Percentiles rank a stretch among this genome's conserved stretches.
phyloP scores from a whole-genome alignment of 2,888 invertebrate species.

The Drosophila paramelanica region DNA sequence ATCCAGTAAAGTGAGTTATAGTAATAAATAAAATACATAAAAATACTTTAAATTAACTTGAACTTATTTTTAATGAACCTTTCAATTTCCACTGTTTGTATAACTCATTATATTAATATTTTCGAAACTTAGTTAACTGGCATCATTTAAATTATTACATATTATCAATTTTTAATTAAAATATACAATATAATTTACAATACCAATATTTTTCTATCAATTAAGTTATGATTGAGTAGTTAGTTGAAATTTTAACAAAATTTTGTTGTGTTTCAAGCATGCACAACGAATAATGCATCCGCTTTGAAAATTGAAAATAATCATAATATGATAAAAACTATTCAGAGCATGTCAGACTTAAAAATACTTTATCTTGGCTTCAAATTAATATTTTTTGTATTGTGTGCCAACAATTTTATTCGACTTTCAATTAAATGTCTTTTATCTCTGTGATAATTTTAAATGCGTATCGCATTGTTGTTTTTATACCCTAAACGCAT shows the following conservation, averaged over 20 bases:
- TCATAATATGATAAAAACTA: conserved; percentile 1
- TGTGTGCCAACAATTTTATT: conserved; percentile 11
- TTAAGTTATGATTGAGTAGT: not conserved
- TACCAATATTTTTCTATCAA: too few relatives aligned
- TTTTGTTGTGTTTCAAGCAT: not conserved
- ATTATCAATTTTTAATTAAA: not conserved
- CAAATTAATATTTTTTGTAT: not conserved
- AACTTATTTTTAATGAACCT: too few relatives aligned
- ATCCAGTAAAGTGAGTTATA: not conserved
- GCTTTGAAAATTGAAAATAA: too few relatives aligned
- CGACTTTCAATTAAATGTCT: conserved; percentile 20
- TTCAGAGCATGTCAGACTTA: conserved; percentile 11
- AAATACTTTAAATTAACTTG: too few relatives aligned
- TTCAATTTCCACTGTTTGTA: too few relatives aligned
- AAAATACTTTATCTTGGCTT: conserved; percentile 10
- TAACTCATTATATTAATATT: too few relatives aligned
- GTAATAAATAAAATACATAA: too few relatives aligned
- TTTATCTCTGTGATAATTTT: conserved; percentile 8
- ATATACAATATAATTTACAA: not conserved
- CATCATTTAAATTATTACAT: too few relatives aligned
- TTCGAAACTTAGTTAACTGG: too few relatives aligned
- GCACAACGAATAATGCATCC: not conserved
- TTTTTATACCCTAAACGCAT: not conserved
- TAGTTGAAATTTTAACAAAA: not conserved
- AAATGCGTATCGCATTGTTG: not conserved